These are phyloP conservation scores for Gobius niger DNA, from an alignment of 2,113 vertebrate genomes.

Conservation along the genomic window DNA sequence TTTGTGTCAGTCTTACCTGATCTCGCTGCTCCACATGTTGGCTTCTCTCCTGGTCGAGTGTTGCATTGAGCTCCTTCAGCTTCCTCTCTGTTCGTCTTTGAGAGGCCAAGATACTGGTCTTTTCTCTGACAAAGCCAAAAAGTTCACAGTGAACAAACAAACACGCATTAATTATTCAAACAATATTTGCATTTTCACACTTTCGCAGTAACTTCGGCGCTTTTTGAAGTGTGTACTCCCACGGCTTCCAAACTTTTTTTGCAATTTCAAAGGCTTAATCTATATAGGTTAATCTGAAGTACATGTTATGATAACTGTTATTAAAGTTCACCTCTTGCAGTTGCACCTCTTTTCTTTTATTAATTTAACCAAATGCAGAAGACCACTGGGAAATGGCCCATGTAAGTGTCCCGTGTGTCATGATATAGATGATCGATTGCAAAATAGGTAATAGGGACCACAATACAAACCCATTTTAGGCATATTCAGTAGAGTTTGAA, in stretches of 20 bases:
- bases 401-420: not conserved
- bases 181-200: not conserved
- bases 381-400: not conserved
- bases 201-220: not conserved
- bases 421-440: too few species aligned
- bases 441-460: too few species aligned
- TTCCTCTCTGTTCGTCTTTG: slow-evolving; percentile 88
- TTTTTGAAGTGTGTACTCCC: not conserved
- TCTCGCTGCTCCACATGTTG: slow-evolving; percentile 89
- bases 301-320: not conserved
- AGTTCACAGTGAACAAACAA: not conserved
- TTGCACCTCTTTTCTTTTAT: not conserved
- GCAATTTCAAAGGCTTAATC: not conserved
- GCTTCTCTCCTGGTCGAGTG: slow-evolving; percentile 88
- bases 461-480: too few species aligned
- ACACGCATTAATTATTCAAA: not conserved
- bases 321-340: not conserved
- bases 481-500: too few species aligned
- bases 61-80: slow-evolving; percentile 89
- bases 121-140: slow-evolving; percentile 78
- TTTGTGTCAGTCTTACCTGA: slow-evolving; percentile 76
- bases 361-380: too few species aligned
- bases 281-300: not conserved
- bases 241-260: not conserved
- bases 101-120: slow-evolving; percentile 79